A percentile compares a stretch with the other conserved stretches of the same genome.
These are phyloP conservation scores for Drosophila heteroneura DNA, from an alignment of 2,888 invertebrate genomes.

Conservation along the genomic window DNA sequence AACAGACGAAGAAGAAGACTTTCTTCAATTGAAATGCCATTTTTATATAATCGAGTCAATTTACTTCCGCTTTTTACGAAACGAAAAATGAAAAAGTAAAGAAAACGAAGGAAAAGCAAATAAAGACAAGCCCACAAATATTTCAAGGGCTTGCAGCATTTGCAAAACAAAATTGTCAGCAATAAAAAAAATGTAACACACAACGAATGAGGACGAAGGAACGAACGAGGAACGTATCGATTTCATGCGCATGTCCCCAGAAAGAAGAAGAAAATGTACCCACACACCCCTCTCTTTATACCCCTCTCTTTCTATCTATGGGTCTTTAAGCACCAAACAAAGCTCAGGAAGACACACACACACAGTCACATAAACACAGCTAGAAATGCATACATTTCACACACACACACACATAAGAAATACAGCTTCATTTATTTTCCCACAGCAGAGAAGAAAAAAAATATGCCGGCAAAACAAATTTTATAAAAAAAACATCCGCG, in stretches of 20 bases:
- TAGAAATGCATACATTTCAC: neutral
- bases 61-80: conserved; percentile 49
- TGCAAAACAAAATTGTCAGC: conserved; percentile 59
- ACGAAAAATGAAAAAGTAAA: conserved; percentile 2
- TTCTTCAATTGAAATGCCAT: conserved; percentile 26
- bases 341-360: conserved; percentile 25
- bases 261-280: conserved; percentile 36
- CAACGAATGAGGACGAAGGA: conserved; percentile 1
- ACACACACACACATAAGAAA: neutral
- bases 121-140: conserved; percentile 19
- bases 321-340: conserved; percentile 8
- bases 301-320: neutral
- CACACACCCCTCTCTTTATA: neutral
- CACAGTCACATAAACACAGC: neutral
- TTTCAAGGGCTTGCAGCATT: conserved; percentile 69
- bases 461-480: conserved; percentile 51
- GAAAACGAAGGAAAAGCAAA: conserved; percentile 36
- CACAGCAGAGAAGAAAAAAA: neutral
- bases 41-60: conserved; percentile 39
- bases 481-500: conserved; percentile 70
- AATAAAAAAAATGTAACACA: conserved; percentile 32
- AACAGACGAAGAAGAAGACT: conserved; percentile 2
- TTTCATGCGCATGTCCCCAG: conserved; percentile 67
- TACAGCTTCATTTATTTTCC: neutral
- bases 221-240: conserved; percentile 63